These are phyloP conservation scores for Schizaphis graminum DNA, from an alignment of 2,888 invertebrate species.

Conservation along the genomic window DNA sequence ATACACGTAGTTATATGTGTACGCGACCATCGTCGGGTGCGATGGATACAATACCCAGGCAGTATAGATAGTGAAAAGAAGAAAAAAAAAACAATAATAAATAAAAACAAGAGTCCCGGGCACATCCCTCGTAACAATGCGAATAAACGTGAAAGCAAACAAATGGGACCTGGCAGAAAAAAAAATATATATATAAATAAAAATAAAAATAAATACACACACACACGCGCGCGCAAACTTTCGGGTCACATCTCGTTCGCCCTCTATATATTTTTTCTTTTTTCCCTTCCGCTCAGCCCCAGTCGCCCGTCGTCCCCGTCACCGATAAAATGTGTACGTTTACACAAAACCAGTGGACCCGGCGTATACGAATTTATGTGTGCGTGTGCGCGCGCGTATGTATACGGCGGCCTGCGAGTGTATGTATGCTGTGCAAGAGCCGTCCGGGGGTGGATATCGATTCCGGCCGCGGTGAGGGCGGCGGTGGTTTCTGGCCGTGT, in stretches of 20 bases:
- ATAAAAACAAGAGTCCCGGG: constrained; percentile 53
- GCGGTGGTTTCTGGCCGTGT: constrained; percentile 56
- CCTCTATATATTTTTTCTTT: constrained; percentile 39
- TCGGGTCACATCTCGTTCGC: constrained; percentile 60
- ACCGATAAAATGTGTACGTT: constrained; percentile 59
- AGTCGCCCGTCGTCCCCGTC: background rate
- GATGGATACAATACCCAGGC: background rate
- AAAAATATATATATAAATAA: constrained; percentile 24
- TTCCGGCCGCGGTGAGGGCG: constrained; percentile 44
- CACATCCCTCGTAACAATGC: constrained; percentile 51
- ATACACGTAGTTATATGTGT: background rate
- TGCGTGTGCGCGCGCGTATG: background rate
- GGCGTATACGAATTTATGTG: constrained; percentile 30
- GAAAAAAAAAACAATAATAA: constrained; percentile 51
- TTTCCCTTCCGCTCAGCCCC: background rate
- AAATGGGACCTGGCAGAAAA: constrained; percentile 45
- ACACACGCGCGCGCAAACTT: constrained; percentile 38
- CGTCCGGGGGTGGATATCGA: constrained; percentile 52
- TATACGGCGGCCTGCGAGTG: background rate
- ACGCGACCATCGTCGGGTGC: background rate
- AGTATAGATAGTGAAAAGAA: background rate
- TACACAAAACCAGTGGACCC: constrained; percentile 62
- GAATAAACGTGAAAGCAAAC: constrained; percentile 62
- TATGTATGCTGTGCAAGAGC: constrained; percentile 9
- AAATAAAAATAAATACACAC: constrained; percentile 15